A percentile compares a stretch with the other conserved stretches of the same genome.
Conservation (phyloP, 1,140 invertebrate species). For the Stegodyphus mimosarum region DNA sequence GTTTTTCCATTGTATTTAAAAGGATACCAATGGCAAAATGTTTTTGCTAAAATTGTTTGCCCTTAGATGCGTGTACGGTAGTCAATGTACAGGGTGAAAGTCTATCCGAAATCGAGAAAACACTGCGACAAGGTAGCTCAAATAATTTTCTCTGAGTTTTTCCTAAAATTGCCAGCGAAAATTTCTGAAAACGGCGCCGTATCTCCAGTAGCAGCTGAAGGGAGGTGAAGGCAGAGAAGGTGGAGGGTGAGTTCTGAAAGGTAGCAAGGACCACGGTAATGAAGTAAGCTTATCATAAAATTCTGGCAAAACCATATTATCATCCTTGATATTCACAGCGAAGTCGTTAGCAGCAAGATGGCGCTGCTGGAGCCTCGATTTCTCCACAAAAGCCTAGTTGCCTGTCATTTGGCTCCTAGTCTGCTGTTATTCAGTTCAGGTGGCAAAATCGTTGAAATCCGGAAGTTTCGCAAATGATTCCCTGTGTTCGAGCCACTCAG, state of each 20-base stretch:
- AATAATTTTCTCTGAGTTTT: too few relatives aligned
- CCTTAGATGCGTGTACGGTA: too few relatives aligned
- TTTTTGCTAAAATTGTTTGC: too few relatives aligned
- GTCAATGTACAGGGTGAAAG: too few relatives aligned
- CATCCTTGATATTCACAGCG: not conserved
- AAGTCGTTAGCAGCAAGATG: not conserved
- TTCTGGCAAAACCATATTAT: conserved; percentile 9
- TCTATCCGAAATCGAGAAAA: too few relatives aligned
- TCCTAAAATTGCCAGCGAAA: too few relatives aligned
- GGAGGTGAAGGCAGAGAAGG: not conserved
- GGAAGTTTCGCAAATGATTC: conserved; percentile 46
- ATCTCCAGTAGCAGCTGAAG: too few relatives aligned
- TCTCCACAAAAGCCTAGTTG: conserved; percentile 7
- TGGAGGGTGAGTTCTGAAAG: not conserved
- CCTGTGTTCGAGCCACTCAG: conserved; percentile 19
- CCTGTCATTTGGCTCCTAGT: not conserved
- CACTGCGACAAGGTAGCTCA: too few relatives aligned
- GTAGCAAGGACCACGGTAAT: not conserved
- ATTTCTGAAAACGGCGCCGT: too few relatives aligned
- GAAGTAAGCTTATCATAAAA: conserved; percentile 16
- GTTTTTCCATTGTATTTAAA: too few relatives aligned
- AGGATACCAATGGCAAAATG: too few relatives aligned
- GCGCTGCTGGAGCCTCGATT: too few relatives aligned
- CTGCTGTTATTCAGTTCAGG: not conserved
- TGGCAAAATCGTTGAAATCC: conserved; percentile 12